Conservation (phyloP, 2,888 invertebrate genomes). For the Rosalia funebris region DNA sequence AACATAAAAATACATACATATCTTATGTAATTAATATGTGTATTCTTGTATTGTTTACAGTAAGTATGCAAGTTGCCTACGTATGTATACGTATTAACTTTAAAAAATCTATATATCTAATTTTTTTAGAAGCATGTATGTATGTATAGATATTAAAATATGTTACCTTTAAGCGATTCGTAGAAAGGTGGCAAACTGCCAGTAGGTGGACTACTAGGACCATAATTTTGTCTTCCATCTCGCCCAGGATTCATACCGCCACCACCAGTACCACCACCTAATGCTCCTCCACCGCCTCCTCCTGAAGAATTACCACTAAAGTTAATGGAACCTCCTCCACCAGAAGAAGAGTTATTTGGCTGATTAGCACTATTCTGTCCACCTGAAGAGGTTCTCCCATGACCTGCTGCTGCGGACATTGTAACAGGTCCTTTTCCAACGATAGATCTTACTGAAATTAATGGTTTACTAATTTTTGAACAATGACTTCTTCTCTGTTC, state of each 20-base stretch:
- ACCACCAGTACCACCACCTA: constrained; percentile 74
- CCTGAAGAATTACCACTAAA: constrained; percentile 65
- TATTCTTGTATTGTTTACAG: no score
- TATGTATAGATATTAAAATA: no score
- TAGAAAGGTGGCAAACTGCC: constrained; percentile 90
- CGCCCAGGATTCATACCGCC: constrained; percentile 77
- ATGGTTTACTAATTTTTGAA: constrained; percentile 73
- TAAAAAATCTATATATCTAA: no score
- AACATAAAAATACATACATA: no score
- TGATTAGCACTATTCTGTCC: constrained; percentile 33
- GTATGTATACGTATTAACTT: no score
- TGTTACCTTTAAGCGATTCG: constrained; percentile 79
- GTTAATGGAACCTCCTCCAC: constrained; percentile 41
- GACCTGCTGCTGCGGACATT: constrained; percentile 81
- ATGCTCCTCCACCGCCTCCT: constrained; percentile 67
- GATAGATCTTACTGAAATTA: constrained; percentile 66
- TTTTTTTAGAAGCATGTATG: no score
- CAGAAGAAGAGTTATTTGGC: constrained; percentile 20
- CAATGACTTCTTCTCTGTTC: constrained; percentile 76
- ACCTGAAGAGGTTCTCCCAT: constrained; percentile 71
- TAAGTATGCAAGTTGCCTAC: no score
- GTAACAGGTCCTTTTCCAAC: constrained; percentile 73
- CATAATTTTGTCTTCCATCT: constrained; percentile 86
- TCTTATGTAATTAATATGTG: no score
- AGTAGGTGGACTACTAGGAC: constrained; percentile 88